Evolutionary conservation across 2,113 vertebrate species (phyloP).

Genomic region (Arenaria interpres): DNA sequence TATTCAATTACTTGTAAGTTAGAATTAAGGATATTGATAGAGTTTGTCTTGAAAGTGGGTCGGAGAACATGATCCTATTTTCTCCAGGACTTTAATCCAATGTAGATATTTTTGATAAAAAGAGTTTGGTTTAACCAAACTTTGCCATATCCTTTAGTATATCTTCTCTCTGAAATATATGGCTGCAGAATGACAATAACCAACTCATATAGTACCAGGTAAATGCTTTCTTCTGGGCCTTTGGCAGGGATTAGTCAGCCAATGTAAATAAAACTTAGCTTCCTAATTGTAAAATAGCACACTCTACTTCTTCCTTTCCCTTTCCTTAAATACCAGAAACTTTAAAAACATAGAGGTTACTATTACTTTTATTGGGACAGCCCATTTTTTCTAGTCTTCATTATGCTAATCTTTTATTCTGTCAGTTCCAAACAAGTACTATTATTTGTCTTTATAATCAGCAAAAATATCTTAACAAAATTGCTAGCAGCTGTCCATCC

Average conservation of each 20-base stretch:
- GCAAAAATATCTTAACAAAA: neutral
- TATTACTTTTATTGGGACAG: neutral
- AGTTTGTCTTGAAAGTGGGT: neutral
- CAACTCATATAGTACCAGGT: neutral
- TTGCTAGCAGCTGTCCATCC: neutral
- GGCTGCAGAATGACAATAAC: neutral
- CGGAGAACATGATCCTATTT: neutral
- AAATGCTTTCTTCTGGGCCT: neutral
- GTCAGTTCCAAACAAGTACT: neutral
- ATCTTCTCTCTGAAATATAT: neutral
- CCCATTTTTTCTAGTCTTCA: neutral
- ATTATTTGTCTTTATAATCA: neutral
- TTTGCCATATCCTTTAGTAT: neutral
- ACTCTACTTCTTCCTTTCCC: neutral
- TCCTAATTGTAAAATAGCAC: neutral
- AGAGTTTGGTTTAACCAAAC: neutral
- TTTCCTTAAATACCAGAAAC: neutral
- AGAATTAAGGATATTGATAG: neutral
- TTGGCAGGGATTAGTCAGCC: neutral
- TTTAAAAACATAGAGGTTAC: neutral
- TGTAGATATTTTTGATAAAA: neutral
- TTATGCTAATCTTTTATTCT: neutral
- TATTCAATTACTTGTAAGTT: neutral
- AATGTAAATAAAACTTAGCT: neutral
- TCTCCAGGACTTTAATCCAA: neutral